These are phyloP conservation scores for Holothuria leucospilota DNA, from an alignment of 53 echinoderm and acorn worm species.

Conservation along the genomic window DNA sequence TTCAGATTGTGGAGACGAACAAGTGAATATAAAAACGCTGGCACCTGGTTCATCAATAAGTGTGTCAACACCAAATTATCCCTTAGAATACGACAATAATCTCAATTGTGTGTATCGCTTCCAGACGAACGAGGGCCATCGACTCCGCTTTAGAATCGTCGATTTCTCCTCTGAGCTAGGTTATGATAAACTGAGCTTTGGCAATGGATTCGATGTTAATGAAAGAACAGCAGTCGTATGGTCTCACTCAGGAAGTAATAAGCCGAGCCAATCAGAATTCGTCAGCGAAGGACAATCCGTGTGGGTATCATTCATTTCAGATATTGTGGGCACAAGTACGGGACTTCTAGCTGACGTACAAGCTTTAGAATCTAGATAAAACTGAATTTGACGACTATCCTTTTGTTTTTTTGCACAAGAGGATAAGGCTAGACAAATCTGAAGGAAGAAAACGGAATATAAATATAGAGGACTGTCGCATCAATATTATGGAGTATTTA, in stretches of 20 bases:
- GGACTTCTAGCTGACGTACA: slow-evolving; percentile 59
- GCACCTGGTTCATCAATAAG: slow-evolving; percentile 32
- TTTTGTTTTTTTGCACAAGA: too few species aligned
- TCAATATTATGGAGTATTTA: too few species aligned
- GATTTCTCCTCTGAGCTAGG: slow-evolving; percentile 79
- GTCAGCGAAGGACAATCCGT: slow-evolving; percentile 49
- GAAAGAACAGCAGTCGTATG: slow-evolving; percentile 42
- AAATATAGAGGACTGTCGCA: too few species aligned
- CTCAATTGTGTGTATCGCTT: slow-evolving; percentile 85
- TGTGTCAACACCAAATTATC: slow-evolving; percentile 75
- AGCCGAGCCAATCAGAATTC: slow-evolving; percentile 22
- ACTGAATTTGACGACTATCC: not conserved
- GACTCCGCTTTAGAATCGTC: slow-evolving; percentile 70
- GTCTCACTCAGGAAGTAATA: slow-evolving; percentile 48
- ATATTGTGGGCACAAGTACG: slow-evolving; percentile 25
- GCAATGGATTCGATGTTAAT: slow-evolving; percentile 67
- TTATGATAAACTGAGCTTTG: slow-evolving; percentile 76
- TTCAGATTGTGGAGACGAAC: slow-evolving; percentile 27
- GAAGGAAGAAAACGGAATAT: too few species aligned
- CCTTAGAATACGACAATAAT: slow-evolving; percentile 75
- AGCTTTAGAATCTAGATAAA: slow-evolving; percentile 13
- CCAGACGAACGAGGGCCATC: slow-evolving; percentile 57
- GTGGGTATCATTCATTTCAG: slow-evolving; percentile 63
- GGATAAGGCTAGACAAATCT: too few species aligned
- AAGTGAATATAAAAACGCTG: slow-evolving; percentile 33